Base-by-base conservation (phyloP, 1,140 invertebrate genomes). In the Nasonia longicornis region DNA sequence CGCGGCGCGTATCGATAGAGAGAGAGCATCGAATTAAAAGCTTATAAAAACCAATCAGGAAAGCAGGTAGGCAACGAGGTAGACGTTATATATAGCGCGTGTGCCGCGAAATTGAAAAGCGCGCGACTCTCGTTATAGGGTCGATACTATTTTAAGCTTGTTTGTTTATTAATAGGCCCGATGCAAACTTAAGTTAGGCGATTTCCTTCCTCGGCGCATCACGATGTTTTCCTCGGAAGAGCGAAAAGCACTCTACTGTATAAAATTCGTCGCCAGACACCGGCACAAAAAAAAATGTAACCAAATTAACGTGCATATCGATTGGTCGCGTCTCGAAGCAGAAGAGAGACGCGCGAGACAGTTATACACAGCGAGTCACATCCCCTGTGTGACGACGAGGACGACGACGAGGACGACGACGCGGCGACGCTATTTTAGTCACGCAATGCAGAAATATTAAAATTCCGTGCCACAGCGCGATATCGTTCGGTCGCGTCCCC, bases 381-480 rank as follows among this genome's bases (percentile, higher is more conserved):
- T 31, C 64, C 22, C 64, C 26, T 11, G 29, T 64, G 20, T 2
- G 10, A 29, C 75, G 63, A 70, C 66, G 14, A 20, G 31, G 20
- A 22, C 35, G 26, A 70, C 48, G 66, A 31, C 58, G 63, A 10
- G 52, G 73, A 85, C 82, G 84, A 66, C 74, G 67, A 48, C 63
- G 67, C 69, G 35, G 35, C 70, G 84, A 84, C 71, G 70, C 83
- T 83, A 75, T 84, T 85, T 79, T 71, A 81, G 85, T 89, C 89
- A 89, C 88, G 89, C 88, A 85, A 90, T 74, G 66, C 52, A 63
- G 52, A 83, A 84, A 83, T 84, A 84, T 85, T 84, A 81, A 84
- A 86, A 85, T 82, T 85, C 78, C 84, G 84, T 85, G 84, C 83
- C 84, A 85, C 76, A 78, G 80, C 76, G 84, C 83, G 84, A 85